These are phyloP conservation scores for Pecten maximus DNA, from an alignment of 2,888 invertebrate genomes.

Conservation along the genomic window DNA sequence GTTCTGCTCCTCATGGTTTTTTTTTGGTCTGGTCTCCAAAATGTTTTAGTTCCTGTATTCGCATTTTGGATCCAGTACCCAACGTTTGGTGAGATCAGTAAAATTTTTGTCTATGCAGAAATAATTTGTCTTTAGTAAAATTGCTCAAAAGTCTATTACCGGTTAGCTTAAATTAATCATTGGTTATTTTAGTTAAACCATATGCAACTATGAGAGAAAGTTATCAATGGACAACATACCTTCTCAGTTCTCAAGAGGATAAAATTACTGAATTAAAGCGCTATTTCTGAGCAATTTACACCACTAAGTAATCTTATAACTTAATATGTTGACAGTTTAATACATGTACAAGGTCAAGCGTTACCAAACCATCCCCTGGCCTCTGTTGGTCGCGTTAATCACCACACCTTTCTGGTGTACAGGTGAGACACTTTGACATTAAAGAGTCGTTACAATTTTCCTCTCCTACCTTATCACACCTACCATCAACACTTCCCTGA, in stretches of 20 bases:
- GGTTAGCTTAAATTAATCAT: too few species aligned
- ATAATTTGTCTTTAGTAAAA: too few species aligned
- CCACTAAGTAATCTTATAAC: conserved; percentile 1
- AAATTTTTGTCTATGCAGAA: too few species aligned
- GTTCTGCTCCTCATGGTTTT: too few species aligned
- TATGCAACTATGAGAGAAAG: neutral
- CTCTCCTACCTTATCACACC: neutral
- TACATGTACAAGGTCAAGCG: neutral
- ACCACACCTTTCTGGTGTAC: neutral
- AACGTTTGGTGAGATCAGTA: too few species aligned
- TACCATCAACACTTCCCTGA: neutral
- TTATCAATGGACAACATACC: neutral
- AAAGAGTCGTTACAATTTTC: neutral
- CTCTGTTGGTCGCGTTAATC: neutral
- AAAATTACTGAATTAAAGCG: neutral
- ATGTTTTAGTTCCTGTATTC: too few species aligned
- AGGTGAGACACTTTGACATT: neutral
- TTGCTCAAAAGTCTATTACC: too few species aligned
- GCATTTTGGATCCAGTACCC: too few species aligned
- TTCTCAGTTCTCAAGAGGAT: neutral
- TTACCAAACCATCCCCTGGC: neutral
- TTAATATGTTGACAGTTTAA: neutral
- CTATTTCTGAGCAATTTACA: neutral
- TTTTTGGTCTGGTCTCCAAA: too few species aligned
- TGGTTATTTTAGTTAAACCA: neutral